Evolutionary conservation across 2,113 vertebrate species (phyloP).

Genomic region (Candoia aspera): DNA sequence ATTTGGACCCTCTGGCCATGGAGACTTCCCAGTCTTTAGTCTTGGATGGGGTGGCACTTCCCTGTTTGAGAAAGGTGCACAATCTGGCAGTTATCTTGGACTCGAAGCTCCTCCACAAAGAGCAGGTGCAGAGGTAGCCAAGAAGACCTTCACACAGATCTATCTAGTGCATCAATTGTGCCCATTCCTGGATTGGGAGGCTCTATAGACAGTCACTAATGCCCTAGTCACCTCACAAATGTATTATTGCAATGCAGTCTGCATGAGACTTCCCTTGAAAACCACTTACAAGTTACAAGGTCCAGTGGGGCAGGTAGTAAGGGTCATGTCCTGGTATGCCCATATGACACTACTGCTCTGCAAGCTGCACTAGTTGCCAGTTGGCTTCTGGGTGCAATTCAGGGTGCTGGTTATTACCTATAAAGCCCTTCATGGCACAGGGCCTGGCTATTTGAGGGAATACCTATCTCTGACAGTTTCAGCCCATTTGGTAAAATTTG

Average conservation of each 20-base stretch:
- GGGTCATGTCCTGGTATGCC: not conserved
- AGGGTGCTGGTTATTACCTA: not conserved
- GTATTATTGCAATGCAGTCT: not conserved
- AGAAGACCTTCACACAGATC: not conserved
- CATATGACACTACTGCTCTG: not conserved
- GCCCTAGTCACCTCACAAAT: not conserved
- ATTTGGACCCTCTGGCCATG: not conserved
- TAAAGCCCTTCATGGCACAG: not conserved
- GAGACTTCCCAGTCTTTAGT: not conserved
- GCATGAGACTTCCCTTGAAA: no score
- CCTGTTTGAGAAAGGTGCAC: not conserved
- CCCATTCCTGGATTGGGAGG: not conserved
- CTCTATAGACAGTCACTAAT: not conserved
- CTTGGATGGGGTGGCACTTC: not conserved
- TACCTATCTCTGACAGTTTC: not conserved
- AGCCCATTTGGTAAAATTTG: not conserved
- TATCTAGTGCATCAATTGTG: not conserved
- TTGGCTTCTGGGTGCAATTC: not conserved
- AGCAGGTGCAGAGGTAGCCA: not conserved
- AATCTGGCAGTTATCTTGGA: not conserved
- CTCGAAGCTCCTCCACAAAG: not conserved
- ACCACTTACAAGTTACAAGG: not conserved
- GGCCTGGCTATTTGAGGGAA: not conserved
- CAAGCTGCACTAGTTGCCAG: not conserved
- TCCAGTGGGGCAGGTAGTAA: not conserved